Evolutionary conservation across 37 sponge, comb jelly and placozoan species (phyloP).

Genomic region (Lycopodina hypogea): DNA sequence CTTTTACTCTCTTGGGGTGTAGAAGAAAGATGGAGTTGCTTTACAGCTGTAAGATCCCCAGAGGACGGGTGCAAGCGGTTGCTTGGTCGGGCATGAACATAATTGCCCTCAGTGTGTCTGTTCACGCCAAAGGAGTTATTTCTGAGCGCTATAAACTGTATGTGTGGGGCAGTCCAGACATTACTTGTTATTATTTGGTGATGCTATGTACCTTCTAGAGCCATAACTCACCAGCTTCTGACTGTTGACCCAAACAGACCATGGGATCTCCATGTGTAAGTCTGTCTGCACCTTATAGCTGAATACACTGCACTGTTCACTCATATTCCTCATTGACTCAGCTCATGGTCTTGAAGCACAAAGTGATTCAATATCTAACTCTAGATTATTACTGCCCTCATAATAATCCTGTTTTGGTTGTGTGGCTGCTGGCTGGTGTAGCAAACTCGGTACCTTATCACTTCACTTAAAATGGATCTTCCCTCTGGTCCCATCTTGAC

Average conservation of each 20-base stretch:
- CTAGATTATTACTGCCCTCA: too few species aligned
- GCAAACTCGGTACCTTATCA: too few species aligned
- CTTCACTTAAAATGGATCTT: too few species aligned
- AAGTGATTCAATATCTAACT: too few species aligned
- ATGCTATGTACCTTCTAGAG: background rate
- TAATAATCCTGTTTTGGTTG: too few species aligned
- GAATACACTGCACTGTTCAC: background rate
- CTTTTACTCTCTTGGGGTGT: background rate
- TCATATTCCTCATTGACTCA: too few species aligned
- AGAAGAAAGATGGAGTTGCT: conserved; percentile 45
- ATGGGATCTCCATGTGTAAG: conserved; percentile 59
- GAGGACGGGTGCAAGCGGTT: conserved; percentile 40
- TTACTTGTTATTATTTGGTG: background rate
- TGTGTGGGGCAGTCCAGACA: background rate
- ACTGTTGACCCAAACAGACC: conserved; percentile 67
- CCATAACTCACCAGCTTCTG: conserved; percentile 31
- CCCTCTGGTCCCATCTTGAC: too few species aligned
- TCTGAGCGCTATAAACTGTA: conserved; percentile 43
- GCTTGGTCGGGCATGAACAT: conserved; percentile 59
- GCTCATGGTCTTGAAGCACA: too few species aligned
- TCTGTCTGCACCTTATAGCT: background rate
- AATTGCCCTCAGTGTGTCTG: conserved; percentile 56
- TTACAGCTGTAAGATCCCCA: conserved; percentile 27
- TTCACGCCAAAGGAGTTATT: conserved; percentile 12
- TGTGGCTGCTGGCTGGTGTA: too few species aligned